Conservation (phyloP, 1,140 invertebrate genomes). For the Caenorhabditis remanei region DNA sequence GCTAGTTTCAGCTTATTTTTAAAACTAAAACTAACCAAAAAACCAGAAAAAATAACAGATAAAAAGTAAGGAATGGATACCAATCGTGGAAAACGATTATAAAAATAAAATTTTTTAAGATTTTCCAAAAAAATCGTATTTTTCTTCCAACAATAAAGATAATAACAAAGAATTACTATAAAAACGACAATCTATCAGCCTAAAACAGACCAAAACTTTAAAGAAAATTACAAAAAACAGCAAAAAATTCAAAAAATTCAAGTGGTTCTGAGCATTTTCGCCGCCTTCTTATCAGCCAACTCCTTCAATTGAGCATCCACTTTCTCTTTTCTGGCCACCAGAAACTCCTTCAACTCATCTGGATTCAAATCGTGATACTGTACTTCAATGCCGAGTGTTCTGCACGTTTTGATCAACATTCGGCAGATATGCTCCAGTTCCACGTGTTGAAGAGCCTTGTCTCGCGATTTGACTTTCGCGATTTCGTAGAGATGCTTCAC, state of each 20-base stretch:
- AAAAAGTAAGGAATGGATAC: too few relatives aligned
- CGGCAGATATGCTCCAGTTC: conserved; percentile 81
- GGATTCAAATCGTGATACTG: conserved; percentile 85
- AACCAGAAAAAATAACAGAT: too few relatives aligned
- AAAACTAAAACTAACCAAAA: too few relatives aligned
- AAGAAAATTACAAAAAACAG: too few relatives aligned
- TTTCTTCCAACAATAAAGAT: too few relatives aligned
- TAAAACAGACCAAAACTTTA: too few relatives aligned
- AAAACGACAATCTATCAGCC: too few relatives aligned
- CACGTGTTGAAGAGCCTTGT: conserved; percentile 84
- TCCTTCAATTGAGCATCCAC: conserved; percentile 86
- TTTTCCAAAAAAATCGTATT: too few relatives aligned
- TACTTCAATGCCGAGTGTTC: conserved; percentile 79
- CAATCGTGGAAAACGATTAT: too few relatives aligned
- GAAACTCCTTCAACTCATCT: conserved; percentile 87
- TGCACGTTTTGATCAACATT: conserved; percentile 66
- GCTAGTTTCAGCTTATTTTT: too few relatives aligned
- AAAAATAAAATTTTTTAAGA: too few relatives aligned
- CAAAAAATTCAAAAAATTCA: conserved; percentile 29
- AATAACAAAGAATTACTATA: too few relatives aligned
- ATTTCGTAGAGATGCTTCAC: conserved; percentile 98
- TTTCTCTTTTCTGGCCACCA: conserved; percentile 84
- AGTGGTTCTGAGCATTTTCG: conserved; percentile 88
- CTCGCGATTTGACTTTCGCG: conserved; percentile 90
- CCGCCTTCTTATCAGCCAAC: conserved; percentile 88